Conservation (phyloP, 2,888 invertebrate genomes). For the Protophormia terraenovae region DNA sequence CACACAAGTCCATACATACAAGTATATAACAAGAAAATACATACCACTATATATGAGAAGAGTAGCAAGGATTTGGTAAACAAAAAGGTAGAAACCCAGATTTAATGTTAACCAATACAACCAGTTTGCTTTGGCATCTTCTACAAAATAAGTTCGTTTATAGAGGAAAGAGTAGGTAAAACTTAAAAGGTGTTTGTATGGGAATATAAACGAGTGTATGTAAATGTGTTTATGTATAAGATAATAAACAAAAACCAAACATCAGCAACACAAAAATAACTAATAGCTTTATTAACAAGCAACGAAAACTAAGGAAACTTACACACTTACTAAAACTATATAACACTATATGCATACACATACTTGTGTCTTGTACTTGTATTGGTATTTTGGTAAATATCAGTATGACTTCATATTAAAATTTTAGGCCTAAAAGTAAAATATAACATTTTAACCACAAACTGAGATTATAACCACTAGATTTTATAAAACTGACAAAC, state of each 20-base stretch:
- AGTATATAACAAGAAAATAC: not conserved
- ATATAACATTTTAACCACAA: constrained; percentile 76
- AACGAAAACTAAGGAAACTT: constrained; percentile 59
- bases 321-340: not conserved
- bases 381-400: too few relatives aligned
- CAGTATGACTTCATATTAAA: not conserved
- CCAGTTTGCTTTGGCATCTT: constrained; percentile 44
- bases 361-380: not conserved
- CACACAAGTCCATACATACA: not conserved
- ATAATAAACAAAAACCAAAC: constrained; percentile 62
- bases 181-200: not conserved
- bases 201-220: constrained; percentile 1
- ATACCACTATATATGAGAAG: too few relatives aligned
- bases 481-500: constrained; percentile 66
- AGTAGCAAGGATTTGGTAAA: too few relatives aligned
- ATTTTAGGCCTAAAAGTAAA: constrained; percentile 57
- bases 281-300: constrained; percentile 70
- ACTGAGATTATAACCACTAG: constrained; percentile 76
- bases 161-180: not conserved
- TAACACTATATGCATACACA: not conserved
- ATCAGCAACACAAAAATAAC: constrained; percentile 68
- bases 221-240: constrained; percentile 26
- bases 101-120: constrained; percentile 59
- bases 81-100: constrained; percentile 40
- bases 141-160: too few relatives aligned